Evolutionary conservation across 2,888 invertebrate species (phyloP).

Genomic region (Unio pictorum): DNA sequence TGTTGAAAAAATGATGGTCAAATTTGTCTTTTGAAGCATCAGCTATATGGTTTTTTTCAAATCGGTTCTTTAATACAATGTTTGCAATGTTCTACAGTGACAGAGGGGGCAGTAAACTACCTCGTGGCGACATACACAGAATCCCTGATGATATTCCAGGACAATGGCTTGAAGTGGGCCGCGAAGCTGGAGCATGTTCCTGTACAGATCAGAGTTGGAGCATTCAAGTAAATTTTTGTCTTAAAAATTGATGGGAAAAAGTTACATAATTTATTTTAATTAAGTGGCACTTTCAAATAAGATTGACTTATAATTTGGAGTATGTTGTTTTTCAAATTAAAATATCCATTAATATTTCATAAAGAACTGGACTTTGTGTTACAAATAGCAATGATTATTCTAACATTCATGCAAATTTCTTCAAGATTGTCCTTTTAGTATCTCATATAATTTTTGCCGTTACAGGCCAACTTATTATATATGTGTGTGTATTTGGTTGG

Average conservation of each 20-base stretch:
- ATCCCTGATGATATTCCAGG: constrained; percentile 88
- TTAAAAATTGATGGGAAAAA: neutral
- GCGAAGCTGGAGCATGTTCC: constrained; percentile 86
- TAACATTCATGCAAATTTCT: too few relatives aligned
- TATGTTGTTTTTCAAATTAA: neutral
- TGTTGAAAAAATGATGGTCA: too few relatives aligned
- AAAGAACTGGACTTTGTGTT: too few relatives aligned
- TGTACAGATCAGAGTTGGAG: constrained; percentile 82
- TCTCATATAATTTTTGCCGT: too few relatives aligned
- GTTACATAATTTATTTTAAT: neutral
- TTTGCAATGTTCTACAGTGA: constrained; percentile 42
- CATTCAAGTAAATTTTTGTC: constrained; percentile 76
- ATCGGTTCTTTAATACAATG: neutral
- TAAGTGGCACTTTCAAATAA: neutral
- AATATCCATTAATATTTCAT: neutral
- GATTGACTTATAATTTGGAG: neutral
- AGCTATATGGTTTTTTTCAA: too few relatives aligned
- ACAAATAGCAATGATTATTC: too few relatives aligned
- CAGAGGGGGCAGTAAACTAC: constrained; percentile 63
- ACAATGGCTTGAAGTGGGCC: constrained; percentile 89
- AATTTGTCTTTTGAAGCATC: too few relatives aligned
- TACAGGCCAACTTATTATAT: too few relatives aligned
- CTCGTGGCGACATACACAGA: constrained; percentile 86
- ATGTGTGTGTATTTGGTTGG: too few relatives aligned
- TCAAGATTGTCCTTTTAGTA: too few relatives aligned